Conservation (phyloP, 2,797 vertebrate genomes). For the Oophaga sylvatica region DNA sequence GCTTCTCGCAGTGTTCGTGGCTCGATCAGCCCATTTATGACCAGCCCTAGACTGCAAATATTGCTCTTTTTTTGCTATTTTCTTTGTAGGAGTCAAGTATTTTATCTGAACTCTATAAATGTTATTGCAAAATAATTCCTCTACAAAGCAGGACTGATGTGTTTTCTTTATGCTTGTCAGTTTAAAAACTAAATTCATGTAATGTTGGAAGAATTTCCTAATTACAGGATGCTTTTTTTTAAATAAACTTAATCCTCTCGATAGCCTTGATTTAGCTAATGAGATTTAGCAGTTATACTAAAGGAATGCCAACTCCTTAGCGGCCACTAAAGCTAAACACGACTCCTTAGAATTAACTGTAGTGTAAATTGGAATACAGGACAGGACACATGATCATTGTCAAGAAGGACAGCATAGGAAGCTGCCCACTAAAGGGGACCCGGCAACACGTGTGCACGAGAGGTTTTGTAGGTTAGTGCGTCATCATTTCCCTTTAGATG, state of each 20-base stretch:
- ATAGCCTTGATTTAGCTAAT: conserved; percentile 64
- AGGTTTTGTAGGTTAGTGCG: too few species aligned
- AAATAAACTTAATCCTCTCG: conserved; percentile 67
- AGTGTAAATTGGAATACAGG: not conserved
- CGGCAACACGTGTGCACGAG: too few species aligned
- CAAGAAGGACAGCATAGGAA: not conserved
- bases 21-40: too few species aligned
- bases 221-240: conserved; percentile 66
- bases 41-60: not conserved
- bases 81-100: not conserved
- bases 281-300: conserved; percentile 59
- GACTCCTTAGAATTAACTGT: not conserved
- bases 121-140: not conserved
- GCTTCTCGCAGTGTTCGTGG: too few species aligned
- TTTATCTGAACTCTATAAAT: not conserved
- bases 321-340: not conserved
- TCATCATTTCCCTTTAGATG: too few species aligned
- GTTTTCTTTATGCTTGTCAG: not conserved
- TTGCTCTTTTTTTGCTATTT: not conserved
- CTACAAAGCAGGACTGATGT: not conserved
- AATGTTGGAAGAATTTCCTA: conserved; percentile 67
- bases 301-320: conserved; percentile 55
- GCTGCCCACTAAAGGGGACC: not conserved
- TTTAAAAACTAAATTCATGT: conserved; percentile 64
- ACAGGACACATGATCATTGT: too few species aligned